Percentiles rank a stretch among this genome's conserved stretches.
Evolutionary conservation across 2,113 vertebrate genomes (phyloP).

Genomic region (Rhea pennata): DNA sequence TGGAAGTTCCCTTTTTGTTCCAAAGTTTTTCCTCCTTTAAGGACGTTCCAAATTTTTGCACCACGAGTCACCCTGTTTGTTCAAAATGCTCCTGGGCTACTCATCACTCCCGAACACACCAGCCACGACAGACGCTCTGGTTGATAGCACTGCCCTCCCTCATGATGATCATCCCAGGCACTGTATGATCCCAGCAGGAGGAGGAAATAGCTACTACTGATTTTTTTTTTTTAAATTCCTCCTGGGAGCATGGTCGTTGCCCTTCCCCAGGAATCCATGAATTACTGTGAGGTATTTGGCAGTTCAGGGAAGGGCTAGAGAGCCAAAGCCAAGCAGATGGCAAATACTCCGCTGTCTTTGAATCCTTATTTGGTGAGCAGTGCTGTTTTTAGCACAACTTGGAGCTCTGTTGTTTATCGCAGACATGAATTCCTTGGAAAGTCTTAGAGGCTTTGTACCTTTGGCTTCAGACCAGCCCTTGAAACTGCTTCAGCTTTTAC

Average conservation of each 20-base stretch:
- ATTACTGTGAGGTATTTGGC: constrained; percentile 3
- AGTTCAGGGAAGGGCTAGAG: not conserved
- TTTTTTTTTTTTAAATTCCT: not conserved
- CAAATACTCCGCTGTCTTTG: not conserved
- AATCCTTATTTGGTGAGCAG: constrained; percentile 50
- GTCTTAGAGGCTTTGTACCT: not conserved
- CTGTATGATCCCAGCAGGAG: not conserved
- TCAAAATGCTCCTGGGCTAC: not conserved
- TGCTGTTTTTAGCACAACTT: not conserved
- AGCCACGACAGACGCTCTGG: not conserved
- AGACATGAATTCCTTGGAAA: not conserved
- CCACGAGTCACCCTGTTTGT: not conserved
- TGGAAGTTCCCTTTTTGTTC: constrained; percentile 24
- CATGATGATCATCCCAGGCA: not conserved
- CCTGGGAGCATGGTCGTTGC: accelerated
- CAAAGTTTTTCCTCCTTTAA: not conserved
- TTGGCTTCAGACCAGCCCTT: constrained; percentile 27
- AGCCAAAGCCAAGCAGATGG: not conserved
- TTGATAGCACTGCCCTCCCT: not conserved
- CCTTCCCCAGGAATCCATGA: not conserved
- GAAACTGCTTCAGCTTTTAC: not conserved
- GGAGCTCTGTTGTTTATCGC: not conserved
- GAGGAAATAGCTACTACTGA: not conserved
- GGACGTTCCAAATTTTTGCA: not conserved
- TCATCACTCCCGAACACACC: not conserved